These are phyloP conservation scores for Stegophylla sp. DNA, from an alignment of 2,888 invertebrate species.

Conservation along the genomic window DNA sequence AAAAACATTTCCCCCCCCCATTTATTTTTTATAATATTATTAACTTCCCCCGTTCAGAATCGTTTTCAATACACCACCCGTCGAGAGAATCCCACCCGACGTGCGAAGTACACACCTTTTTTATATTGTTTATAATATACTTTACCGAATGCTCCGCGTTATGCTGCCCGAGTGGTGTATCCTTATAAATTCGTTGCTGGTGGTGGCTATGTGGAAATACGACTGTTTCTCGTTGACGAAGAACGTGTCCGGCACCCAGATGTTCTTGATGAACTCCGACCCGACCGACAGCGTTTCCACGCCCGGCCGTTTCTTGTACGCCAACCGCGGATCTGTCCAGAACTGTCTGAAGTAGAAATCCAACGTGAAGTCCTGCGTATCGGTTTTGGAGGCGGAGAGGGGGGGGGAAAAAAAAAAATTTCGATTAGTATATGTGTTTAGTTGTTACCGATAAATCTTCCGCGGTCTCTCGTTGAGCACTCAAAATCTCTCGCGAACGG, in stretches of 20 bases:
- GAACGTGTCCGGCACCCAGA: constrained; percentile 99
- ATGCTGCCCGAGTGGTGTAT: constrained; percentile 95
- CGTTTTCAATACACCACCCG: too few relatives aligned
- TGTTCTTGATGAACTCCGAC: constrained; percentile 94
- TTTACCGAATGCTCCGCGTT: constrained; percentile 93
- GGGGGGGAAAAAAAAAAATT: neutral
- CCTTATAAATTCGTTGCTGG: constrained; percentile 98
- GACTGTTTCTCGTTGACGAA: constrained; percentile 99
- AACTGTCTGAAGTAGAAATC: constrained; percentile 99
- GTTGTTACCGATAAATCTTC: neutral
- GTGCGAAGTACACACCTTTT: too few relatives aligned
- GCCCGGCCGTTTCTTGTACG: constrained; percentile 86
- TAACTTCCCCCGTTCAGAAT: too few relatives aligned
- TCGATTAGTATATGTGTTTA: neutral
- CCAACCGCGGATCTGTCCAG: constrained; percentile 95
- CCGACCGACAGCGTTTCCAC: constrained; percentile 92
- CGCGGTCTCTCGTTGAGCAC: neutral
- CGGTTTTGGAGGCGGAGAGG: too few relatives aligned
- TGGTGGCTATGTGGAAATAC: constrained; percentile 99
- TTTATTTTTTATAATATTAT: too few relatives aligned
- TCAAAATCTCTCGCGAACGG: neutral
- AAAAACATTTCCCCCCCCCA: too few relatives aligned
- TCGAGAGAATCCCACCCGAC: too few relatives aligned
- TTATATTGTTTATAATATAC: constrained; percentile 61
- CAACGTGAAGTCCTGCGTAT: constrained; percentile 87